Conservation (phyloP, 2,888 invertebrate species). For the Caenorhabditis sp. region DNA sequence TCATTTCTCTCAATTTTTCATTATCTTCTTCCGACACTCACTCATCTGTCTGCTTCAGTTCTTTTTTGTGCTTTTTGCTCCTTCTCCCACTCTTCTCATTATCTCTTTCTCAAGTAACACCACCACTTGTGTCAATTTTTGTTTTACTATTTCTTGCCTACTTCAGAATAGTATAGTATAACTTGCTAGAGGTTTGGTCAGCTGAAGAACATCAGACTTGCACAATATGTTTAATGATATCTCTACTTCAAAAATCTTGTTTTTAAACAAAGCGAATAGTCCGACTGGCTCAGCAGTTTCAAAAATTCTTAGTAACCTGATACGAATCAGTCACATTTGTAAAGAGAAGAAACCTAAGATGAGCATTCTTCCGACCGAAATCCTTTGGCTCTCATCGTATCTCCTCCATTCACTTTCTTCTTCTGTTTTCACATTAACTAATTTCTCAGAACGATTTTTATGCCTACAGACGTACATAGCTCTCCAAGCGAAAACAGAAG, state of each 20-base stretch:
- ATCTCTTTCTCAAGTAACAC: slow-evolving; percentile 26
- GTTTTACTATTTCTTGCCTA: too few relatives aligned
- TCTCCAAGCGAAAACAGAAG: too few relatives aligned
- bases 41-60: slow-evolving; percentile 17
- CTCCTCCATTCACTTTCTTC: slow-evolving; percentile 32
- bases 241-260: too few relatives aligned
- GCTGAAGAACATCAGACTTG: too few relatives aligned
- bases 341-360: slow-evolving; percentile 58
- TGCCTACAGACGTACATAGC: too few relatives aligned
- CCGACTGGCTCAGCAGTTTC: slow-evolving; percentile 25
- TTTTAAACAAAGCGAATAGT: too few relatives aligned
- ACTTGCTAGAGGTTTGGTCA: too few relatives aligned
- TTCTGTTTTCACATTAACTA: background rate
- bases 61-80: slow-evolving; percentile 33
- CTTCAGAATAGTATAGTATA: too few relatives aligned
- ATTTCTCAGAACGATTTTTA: too few relatives aligned
- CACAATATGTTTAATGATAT: too few relatives aligned
- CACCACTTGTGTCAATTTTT: slow-evolving; percentile 18
- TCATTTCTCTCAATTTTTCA: slow-evolving; percentile 10
- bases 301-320: slow-evolving; percentile 49
- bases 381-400: slow-evolving; percentile 21
- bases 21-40: slow-evolving; percentile 6
- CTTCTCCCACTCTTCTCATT: slow-evolving; percentile 37
- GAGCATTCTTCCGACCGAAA: slow-evolving; percentile 44
- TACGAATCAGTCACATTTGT: slow-evolving; percentile 61